Percentiles rank a stretch among this genome's conserved stretches.
phyloP scores from a whole-genome alignment of 2,113 vertebrate species.

The Chaetops frenatus region DNA sequence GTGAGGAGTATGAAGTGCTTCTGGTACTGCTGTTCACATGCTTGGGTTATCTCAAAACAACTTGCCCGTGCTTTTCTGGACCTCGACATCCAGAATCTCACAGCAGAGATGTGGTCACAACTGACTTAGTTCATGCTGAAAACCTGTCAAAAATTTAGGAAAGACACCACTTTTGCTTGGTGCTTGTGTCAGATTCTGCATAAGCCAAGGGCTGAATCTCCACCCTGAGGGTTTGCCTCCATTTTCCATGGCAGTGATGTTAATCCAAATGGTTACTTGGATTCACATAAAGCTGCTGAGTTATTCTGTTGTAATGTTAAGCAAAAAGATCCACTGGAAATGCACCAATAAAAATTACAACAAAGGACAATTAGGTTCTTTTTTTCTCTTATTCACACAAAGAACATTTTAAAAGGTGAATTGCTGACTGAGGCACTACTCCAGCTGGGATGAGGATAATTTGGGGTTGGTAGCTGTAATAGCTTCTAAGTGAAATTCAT shows the following conservation, averaged over 20 bases:
- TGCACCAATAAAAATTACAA: background rate
- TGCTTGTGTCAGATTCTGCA: background rate
- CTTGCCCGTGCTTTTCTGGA: background rate
- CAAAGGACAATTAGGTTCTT: background rate
- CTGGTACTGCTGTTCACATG: background rate
- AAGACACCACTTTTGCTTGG: background rate
- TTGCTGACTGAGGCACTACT: conserved; percentile 11
- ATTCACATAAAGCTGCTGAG: background rate
- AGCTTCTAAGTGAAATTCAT: conserved; percentile 25
- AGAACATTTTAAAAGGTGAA: conserved; percentile 36
- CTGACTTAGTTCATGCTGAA: background rate
- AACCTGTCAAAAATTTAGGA: background rate
- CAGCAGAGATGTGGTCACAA: background rate
- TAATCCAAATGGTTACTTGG: background rate
- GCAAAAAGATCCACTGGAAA: conserved; percentile 1
- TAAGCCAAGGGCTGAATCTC: background rate
- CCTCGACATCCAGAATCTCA: background rate
- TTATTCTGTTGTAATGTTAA: background rate
- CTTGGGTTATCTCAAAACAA: background rate
- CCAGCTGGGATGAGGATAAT: background rate
- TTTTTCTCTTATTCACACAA: conserved; percentile 5
- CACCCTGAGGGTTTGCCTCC: background rate
- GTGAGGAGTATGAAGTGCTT: background rate
- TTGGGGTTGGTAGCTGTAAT: conserved; percentile 15
- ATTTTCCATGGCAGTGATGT: background rate